Evolutionary conservation across 2,888 invertebrate species (phyloP), one percentile per base, ranked within the genome.

Genomic region (Caenorhabditis afra): DNA sequence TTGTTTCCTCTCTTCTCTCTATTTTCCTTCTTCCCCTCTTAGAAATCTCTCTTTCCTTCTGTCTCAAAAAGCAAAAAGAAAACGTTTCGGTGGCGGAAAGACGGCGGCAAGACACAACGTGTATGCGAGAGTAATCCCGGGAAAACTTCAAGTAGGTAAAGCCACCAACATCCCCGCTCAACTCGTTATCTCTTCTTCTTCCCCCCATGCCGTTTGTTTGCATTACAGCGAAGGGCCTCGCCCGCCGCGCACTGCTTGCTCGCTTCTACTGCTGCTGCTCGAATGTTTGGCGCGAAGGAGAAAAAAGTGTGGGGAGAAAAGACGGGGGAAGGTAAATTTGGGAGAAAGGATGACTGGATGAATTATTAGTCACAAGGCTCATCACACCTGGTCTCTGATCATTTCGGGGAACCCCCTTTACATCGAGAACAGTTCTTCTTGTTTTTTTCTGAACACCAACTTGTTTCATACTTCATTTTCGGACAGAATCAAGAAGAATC

Each of bases 141-240:
- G 71, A 78, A 78, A 71, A 62, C 66, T 78, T 78, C 78, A 78
- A 78, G 78, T 78, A 78, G 71, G 71, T 78, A 66, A 71, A 65
- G 50, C 55, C 41, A 11, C 58, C 62, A 35, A 50, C 57, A 59
- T 67, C 62, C 67, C 61, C 53, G 66, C 74, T 62, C 77, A 77
- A 71, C 71, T 78, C 78, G 78, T 78, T 78, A 78, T 78, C 78
- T 70, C 58, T 66, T 29, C 16, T 71, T 45, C 61, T n/a, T n/a
- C n/a, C n/a, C n/a, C n/a, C n/a, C n/a, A n/a, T n/a, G 35, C 37
- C 39, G 44, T 57, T 44, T 78, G 71, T 78, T 78, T 78, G 78
- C 78, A 71, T 78, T 78, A 78, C 71, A 77, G 76, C 76, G 76
- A 49, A 61, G 59, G 62, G 62, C 29, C 29, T 29, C 3, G 66